phyloP scores from a whole-genome alignment of 1,140 invertebrate species.

The Hylyphantes graminicola region DNA sequence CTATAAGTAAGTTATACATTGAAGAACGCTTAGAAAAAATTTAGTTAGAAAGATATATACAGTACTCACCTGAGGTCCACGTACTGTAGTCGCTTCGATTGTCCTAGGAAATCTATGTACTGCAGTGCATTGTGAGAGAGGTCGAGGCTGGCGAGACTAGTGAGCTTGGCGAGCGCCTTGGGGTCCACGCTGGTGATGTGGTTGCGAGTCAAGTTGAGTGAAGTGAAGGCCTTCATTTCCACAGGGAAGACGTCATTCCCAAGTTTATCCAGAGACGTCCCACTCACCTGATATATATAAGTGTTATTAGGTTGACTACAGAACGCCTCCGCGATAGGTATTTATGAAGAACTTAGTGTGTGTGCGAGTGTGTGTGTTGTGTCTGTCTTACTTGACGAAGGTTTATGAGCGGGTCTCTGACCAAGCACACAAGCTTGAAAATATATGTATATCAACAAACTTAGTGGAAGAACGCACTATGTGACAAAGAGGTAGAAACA shows the following conservation, averaged over 20 bases:
- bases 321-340: too few relatives aligned
- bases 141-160: constrained; percentile 1
- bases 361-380: too few relatives aligned
- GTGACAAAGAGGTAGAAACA: too few relatives aligned
- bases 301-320: too few relatives aligned
- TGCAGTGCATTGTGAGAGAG: constrained; percentile 23
- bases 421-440: too few relatives aligned
- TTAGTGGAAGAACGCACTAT: too few relatives aligned
- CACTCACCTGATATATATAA: too few relatives aligned
- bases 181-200: background rate
- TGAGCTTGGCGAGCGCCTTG: constrained; percentile 15
- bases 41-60: background rate
- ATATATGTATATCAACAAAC: too few relatives aligned
- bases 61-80: constrained; percentile 9
- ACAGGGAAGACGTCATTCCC: background rate
- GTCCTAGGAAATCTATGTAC: background rate
- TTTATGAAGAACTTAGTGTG: too few relatives aligned
- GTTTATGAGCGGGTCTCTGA: too few relatives aligned
- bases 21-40: background rate
- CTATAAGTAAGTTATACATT: too few relatives aligned
- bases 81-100: background rate
- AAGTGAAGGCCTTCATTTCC: constrained; percentile 2
- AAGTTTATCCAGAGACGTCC: background rate
- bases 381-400: too few relatives aligned
- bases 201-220: constrained; percentile 25